Evolutionary conservation across 2,113 vertebrate species (phyloP).

Genomic region (Ia io): DNA sequence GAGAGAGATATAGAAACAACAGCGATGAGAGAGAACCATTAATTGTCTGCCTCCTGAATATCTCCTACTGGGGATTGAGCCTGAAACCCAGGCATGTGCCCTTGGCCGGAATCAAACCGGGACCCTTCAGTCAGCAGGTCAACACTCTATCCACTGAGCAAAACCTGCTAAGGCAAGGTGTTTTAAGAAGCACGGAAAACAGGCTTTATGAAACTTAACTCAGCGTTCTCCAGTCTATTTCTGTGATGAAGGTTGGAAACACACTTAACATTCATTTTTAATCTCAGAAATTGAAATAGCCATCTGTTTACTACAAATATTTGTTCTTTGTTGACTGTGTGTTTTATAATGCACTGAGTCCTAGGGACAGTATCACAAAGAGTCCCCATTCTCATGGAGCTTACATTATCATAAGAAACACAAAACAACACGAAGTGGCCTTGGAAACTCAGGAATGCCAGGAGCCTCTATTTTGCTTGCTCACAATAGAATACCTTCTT

Average conservation of each 20-base stretch:
- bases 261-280: slow-evolving; percentile 1
- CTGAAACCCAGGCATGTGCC: too few species aligned
- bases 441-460: neutral
- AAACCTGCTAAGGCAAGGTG: too few species aligned
- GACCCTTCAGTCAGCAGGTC: too few species aligned
- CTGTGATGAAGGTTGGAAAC: neutral
- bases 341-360: neutral
- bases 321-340: neutral
- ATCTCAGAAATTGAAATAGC: neutral
- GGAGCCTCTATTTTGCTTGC: neutral
- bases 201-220: neutral
- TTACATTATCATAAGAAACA: neutral
- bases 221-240: neutral
- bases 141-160: too few species aligned
- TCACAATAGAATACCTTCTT: neutral
- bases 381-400: neutral
- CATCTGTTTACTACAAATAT: neutral
- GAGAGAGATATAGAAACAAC: too few species aligned
- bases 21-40: too few species aligned
- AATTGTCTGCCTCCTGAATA: too few species aligned
- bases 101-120: too few species aligned
- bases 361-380: neutral
- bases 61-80: too few species aligned
- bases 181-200: neutral
- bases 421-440: neutral